phyloP scores from a whole-genome alignment of 2,888 invertebrate genomes.

The Labia minor region DNA sequence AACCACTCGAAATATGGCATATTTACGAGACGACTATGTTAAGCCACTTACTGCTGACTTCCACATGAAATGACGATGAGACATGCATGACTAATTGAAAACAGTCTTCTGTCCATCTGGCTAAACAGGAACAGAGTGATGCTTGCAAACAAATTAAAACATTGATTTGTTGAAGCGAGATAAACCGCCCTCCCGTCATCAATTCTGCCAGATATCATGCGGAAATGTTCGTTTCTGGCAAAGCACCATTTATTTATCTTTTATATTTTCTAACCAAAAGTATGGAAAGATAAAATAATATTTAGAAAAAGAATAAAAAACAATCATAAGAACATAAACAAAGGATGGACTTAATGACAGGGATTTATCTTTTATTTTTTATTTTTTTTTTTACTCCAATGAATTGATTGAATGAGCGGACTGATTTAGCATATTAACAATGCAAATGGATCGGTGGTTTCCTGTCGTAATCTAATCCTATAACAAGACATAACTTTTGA shows the following conservation, averaged over 20 bases:
- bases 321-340: background rate
- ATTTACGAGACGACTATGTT: background rate
- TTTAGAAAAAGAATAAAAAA: background rate
- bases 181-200: background rate
- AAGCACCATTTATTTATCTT: too few relatives aligned
- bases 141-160: constrained; percentile 6
- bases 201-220: too few relatives aligned
- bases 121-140: constrained; percentile 1
- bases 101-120: background rate
- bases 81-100: constrained; percentile 7
- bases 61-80: too few relatives aligned
- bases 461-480: background rate
- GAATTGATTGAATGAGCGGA: background rate
- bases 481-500: background rate
- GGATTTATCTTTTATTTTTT: background rate
- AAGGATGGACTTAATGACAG: background rate
- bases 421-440: background rate
- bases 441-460: background rate
- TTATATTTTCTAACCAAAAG: background rate
- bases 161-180: background rate
- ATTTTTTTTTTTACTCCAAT: background rate
- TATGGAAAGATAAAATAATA: background rate
- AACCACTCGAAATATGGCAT: background rate
- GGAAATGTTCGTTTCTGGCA: too few relatives aligned
- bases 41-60: background rate